phyloP scores from a whole-genome alignment of 1,140 invertebrate species.

The Probaryconus sp. region DNA sequence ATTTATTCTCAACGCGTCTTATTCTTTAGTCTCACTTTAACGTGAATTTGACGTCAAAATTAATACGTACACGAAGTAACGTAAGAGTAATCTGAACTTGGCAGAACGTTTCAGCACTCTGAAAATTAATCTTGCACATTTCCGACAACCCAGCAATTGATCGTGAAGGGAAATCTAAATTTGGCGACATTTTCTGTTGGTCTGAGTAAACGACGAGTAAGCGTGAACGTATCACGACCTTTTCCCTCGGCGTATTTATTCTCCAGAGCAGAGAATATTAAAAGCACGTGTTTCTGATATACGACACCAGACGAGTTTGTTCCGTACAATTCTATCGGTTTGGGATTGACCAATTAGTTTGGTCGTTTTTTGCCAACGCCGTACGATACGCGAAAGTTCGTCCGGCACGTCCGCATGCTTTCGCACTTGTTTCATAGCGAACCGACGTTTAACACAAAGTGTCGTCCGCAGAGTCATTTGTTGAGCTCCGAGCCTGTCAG shows the following conservation, averaged over 20 bases:
- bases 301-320: constrained; percentile 47
- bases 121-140: constrained; percentile 38
- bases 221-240: constrained; percentile 16
- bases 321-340: constrained; percentile 50
- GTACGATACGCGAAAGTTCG: constrained; percentile 40
- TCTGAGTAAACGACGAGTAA: constrained; percentile 34
- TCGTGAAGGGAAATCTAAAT: constrained; percentile 47
- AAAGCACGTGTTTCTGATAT: constrained; percentile 54
- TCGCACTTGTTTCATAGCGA: constrained; percentile 51
- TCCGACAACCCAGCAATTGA: constrained; percentile 43
- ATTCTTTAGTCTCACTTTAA: too few species aligned
- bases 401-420: constrained; percentile 40
- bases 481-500: constrained; percentile 51
- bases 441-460: constrained; percentile 58
- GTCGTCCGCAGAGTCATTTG: constrained; percentile 59
- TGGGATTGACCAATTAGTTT: constrained; percentile 60
- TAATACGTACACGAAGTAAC: constrained; percentile 20
- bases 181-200: constrained; percentile 37
- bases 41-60: constrained; percentile 10
- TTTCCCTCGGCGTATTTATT: constrained; percentile 36
- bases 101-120: constrained; percentile 16
- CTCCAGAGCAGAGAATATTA: constrained; percentile 55
- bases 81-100: constrained; percentile 20
- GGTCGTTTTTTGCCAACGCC: constrained; percentile 45
- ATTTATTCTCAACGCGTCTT: too few species aligned